Evolutionary conservation across 2,888 invertebrate genomes (phyloP).

Genomic region (Napeogenes sylphis): DNA sequence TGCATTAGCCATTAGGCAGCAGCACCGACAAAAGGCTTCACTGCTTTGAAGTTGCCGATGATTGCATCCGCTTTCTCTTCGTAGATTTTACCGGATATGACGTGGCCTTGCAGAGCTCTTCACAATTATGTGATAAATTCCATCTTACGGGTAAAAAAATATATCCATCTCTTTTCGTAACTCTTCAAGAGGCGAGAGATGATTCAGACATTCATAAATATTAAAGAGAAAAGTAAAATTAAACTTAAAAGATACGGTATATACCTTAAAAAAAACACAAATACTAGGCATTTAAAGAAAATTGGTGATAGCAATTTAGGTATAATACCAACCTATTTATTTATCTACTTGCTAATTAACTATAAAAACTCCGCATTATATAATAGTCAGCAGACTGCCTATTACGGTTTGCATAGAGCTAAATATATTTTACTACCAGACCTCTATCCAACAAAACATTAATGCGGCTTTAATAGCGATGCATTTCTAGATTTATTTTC

Average conservation of each 20-base stretch:
- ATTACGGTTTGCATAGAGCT: slow-evolving; percentile 20
- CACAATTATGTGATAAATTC: slow-evolving; percentile 74
- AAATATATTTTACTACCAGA: slow-evolving; percentile 23
- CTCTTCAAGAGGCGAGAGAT: slow-evolving; percentile 28
- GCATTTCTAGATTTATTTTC: slow-evolving; percentile 33
- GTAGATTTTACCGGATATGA: slow-evolving; percentile 67
- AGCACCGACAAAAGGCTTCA: slow-evolving; percentile 60
- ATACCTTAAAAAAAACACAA: too few species aligned
- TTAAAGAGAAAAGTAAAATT: neutral
- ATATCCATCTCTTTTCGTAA: slow-evolving; percentile 42
- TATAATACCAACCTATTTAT: neutral
- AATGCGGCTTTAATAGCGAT: slow-evolving; percentile 32
- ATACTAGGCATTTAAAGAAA: too few species aligned
- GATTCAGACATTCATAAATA: slow-evolving; percentile 49
- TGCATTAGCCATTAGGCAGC: slow-evolving; percentile 60
- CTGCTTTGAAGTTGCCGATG: slow-evolving; percentile 62
- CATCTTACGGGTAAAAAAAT: slow-evolving; percentile 51
- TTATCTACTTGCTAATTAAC: neutral
- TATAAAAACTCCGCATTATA: neutral
- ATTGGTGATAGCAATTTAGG: too few species aligned
- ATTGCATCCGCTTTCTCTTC: slow-evolving; percentile 69
- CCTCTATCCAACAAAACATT: slow-evolving; percentile 23
- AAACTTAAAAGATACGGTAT: too few species aligned
- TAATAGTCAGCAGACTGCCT: slow-evolving; percentile 13
- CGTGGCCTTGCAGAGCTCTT: slow-evolving; percentile 71